Percentiles rank a stretch among this genome's conserved stretches.
These are phyloP conservation scores for Chironomus tentans DNA, from an alignment of 2,888 invertebrate genomes.

Conservation along the genomic window DNA sequence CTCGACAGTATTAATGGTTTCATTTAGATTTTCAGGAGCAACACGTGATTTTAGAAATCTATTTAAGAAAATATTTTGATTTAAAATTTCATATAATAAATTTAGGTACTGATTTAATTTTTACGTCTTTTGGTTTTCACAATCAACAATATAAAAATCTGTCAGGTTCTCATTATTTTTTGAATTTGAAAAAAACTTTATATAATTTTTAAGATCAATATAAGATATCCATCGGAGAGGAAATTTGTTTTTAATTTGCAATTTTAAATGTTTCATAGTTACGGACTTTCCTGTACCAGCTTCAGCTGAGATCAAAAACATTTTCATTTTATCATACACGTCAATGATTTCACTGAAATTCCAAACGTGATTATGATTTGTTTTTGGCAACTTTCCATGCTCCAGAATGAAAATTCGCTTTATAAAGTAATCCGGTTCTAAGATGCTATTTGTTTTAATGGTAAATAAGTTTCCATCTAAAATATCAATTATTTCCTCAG, in stretches of 20 bases:
- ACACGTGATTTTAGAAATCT: no score
- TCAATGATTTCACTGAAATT: not conserved
- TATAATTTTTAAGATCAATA: not conserved
- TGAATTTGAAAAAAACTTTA: not conserved
- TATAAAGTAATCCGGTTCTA: not conserved
- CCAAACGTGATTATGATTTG: no score
- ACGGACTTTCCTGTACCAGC: not conserved
- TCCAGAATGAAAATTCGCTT: not conserved
- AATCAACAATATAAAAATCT: no score
- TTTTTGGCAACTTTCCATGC: no score
- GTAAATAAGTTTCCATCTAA: no score
- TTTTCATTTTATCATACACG: not conserved
- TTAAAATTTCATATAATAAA: no score
- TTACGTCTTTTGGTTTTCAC: no score
- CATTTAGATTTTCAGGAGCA: not conserved
- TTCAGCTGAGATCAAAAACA: not conserved
- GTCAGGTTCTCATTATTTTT: not conserved
- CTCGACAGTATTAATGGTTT: not conserved
- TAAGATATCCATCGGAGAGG: not conserved
- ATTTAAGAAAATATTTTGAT: no score
- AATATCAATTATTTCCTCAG: no score
- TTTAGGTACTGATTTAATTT: no score
- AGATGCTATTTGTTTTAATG: not conserved
- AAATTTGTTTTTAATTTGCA: not conserved
- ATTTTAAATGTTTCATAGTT: not conserved